phyloP scores from a whole-genome alignment of 2,797 vertebrate genomes.

The Danio tinwini region DNA sequence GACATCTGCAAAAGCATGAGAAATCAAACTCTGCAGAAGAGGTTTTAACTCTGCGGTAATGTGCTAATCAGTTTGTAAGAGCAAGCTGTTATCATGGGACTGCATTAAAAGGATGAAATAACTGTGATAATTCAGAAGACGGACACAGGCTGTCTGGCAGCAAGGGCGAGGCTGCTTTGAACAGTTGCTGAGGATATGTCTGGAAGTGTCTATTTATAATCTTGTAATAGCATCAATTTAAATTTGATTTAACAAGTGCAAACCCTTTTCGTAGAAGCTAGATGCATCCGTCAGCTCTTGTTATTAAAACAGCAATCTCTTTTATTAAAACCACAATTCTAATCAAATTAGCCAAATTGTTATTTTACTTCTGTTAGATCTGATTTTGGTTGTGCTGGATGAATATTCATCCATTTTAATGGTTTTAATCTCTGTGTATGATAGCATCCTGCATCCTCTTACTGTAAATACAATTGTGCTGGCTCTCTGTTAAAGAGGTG shows the following conservation, averaged over 20 bases:
- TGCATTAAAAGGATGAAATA: conserved; percentile 46
- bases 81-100: conserved; percentile 33
- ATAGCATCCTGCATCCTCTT: background rate
- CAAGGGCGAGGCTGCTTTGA: conserved; percentile 64
- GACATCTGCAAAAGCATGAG: background rate
- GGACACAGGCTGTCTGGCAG: conserved; percentile 57
- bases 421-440: background rate
- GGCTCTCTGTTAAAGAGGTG: background rate
- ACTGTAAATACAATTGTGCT: conserved; percentile 18
- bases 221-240: conserved; percentile 51
- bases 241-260: conserved; percentile 54
- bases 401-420: background rate
- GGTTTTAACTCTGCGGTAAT: background rate
- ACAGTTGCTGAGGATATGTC: conserved; percentile 69
- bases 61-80: conserved; percentile 14
- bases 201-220: conserved; percentile 56
- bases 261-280: conserved; percentile 29
- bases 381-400: background rate
- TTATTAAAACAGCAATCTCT: conserved; percentile 11
- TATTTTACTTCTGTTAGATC: background rate
- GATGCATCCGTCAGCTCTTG: background rate
- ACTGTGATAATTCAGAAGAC: conserved; percentile 56
- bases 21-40: background rate
- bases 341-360: background rate
- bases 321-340: background rate